phyloP scores from a whole-genome alignment of 1,140 invertebrate species.

The Brachionus paranguensis region DNA sequence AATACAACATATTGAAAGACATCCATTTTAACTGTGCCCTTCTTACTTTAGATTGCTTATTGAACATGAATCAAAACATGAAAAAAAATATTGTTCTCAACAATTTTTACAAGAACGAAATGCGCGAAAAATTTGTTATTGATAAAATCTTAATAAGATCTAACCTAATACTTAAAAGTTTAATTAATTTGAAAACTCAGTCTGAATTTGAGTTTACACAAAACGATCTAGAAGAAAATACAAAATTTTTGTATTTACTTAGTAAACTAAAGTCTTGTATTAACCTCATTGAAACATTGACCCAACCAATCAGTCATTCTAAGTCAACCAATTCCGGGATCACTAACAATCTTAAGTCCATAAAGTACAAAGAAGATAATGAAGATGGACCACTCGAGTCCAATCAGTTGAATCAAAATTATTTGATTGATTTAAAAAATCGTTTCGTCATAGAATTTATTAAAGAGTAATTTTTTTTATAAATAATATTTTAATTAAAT shows the following conservation, averaged over 20 bases:
- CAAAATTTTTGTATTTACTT: neutral
- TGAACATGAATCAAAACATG: constrained; percentile 27
- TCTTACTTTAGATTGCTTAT: neutral
- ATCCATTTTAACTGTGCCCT: neutral
- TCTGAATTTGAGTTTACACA: neutral
- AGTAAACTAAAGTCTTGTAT: constrained; percentile 3
- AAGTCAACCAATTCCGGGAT: neutral
- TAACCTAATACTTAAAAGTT: neutral
- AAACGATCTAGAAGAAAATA: neutral
- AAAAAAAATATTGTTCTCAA: neutral
- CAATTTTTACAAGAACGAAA: neutral
- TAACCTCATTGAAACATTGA: neutral
- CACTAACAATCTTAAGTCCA: neutral
- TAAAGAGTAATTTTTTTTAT: constrained; percentile 11
- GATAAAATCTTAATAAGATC: constrained; percentile 6
- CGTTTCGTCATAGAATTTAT: neutral
- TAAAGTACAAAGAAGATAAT: neutral
- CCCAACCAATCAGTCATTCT: neutral
- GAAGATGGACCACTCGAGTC: neutral
- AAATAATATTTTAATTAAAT: neutral
- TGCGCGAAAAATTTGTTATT: neutral
- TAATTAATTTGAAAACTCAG: neutral
- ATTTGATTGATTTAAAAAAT: neutral
- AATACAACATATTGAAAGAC: neutral
- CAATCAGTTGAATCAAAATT: neutral